Evolutionary conservation across 2,113 vertebrate genomes (phyloP), one percentile per base, ranked within the genome.

Genomic region (Burhinus bistriatus): DNA sequence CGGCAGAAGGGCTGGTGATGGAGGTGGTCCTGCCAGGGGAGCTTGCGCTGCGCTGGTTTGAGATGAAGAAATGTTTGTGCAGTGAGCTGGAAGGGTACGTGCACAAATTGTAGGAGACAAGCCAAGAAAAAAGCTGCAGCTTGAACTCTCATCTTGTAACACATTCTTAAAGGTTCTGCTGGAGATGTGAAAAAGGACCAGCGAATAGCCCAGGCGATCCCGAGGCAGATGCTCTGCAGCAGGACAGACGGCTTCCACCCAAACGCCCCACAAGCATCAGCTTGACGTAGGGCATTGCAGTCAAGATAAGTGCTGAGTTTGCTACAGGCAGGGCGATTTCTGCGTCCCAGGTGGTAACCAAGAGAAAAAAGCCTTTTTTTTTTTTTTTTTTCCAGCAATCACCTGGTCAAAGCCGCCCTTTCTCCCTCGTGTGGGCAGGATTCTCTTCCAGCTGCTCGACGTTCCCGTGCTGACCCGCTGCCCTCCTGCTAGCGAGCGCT

Each of bases 351-450:
- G 12, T 15, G 57, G 59, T 18, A 85, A 29, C 47, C 21, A 52
- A 73, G 52, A 57, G 54, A 57, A 34, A 36, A 22, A 7, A 1
- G 0, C 4, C 19, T 6, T 68, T 54, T 49, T 59, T 25, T 20
- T 13, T 51, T 61, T 55, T 54, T 61, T 81, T 40, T 40, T 65
- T 14, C 0, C 29, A 54, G 44, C 42, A 71, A 57, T 32, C 78
- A 32, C 36, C 34, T 11, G 54, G 3, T 5, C 27, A 21, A 30
- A 89, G 34, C 38, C 3, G 0, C 23, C 49, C 7, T 30, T 77
- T n/a, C 42, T 45, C 44, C 44, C 11, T 38, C 2, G 4, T 6
- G 0, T 0, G 4, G 64, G 36, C 49, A 81, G 68, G 38, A 18
- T 83, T 80, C 72, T 77, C 38, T 62, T 57, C 79, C 89, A 81